A percentile compares a stretch with the other conserved stretches of the same genome.
phyloP scores from a whole-genome alignment of 2,888 invertebrate species.

The Lacanobia oleracea region DNA sequence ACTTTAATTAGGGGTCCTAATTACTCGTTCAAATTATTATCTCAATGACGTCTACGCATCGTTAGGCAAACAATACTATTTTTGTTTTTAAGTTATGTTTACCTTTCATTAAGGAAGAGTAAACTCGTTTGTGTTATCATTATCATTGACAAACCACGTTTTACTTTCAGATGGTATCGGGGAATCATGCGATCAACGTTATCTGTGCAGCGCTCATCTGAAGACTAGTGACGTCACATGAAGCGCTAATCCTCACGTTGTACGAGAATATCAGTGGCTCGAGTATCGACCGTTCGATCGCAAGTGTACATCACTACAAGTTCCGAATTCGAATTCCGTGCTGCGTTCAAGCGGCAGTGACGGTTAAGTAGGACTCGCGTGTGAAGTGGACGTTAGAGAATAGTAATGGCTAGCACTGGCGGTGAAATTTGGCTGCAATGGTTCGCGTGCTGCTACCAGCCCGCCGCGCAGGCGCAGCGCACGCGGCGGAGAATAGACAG shows the following conservation, averaged over 20 bases:
- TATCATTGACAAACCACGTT: constrained; percentile 66
- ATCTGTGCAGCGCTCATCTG: constrained; percentile 79
- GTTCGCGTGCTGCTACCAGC: constrained; percentile 97
- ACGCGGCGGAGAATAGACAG: constrained; percentile 95
- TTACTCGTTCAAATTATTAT: constrained; percentile 25
- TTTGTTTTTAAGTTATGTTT: constrained; percentile 27
- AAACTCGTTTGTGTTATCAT: constrained; percentile 65
- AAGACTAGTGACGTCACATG: constrained; percentile 68
- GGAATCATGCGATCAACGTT: constrained; percentile 84
- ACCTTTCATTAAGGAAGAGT: constrained; percentile 36
- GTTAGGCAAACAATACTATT: constrained; percentile 4
- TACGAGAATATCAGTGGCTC: constrained; percentile 66
- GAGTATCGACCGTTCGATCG: constrained; percentile 70
- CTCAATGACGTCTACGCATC: constrained; percentile 19
- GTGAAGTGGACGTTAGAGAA: constrained; percentile 76
- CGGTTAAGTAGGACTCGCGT: constrained; percentile 65
- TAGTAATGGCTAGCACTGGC: constrained; percentile 92
- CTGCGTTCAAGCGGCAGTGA: constrained; percentile 68
- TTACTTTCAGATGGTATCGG: constrained; percentile 83
- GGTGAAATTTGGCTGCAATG: constrained; percentile 97
- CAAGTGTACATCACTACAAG: constrained; percentile 66
- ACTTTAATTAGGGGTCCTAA: constrained; percentile 45
- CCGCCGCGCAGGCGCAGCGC: constrained; percentile 93
- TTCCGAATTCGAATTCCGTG: constrained; percentile 60
- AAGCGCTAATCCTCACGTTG: constrained; percentile 57